Conservation (phyloP, 2,113 vertebrate genomes). For the Podarcis cretensis region DNA sequence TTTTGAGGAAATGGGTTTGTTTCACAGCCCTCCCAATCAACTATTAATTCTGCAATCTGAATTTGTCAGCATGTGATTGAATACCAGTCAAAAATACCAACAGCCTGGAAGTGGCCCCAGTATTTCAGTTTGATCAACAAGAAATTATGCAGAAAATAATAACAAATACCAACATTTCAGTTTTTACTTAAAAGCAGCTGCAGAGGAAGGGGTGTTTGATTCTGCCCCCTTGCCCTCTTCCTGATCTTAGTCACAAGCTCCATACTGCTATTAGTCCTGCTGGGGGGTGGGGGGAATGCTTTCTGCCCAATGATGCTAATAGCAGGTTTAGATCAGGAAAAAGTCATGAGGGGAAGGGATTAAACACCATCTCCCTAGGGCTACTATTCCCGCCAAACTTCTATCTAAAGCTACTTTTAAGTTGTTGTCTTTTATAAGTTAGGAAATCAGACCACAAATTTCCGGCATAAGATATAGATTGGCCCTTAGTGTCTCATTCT, state of each 20-base stretch:
- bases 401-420: not conserved
- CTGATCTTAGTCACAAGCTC: not conserved
- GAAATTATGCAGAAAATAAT: not conserved
- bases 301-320: not conserved
- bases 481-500: not conserved
- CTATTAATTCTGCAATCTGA: no score
- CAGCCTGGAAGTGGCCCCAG: no score
- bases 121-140: not conserved
- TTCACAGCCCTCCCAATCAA: no score
- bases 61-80: no score
- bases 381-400: not conserved
- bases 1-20: no score
- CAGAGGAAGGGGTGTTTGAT: not conserved
- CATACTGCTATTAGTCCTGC: not conserved
- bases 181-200: not conserved
- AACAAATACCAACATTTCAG: not conserved
- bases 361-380: constrained; percentile 5
- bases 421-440: not conserved
- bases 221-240: not conserved
- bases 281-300: not conserved
- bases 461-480: not conserved
- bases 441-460: constrained; percentile 21
- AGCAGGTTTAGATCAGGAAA: not conserved
- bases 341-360: not conserved
- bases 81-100: no score